phyloP scores from a whole-genome alignment of 2,888 invertebrate genomes.

The Scaeva pyrastri region DNA sequence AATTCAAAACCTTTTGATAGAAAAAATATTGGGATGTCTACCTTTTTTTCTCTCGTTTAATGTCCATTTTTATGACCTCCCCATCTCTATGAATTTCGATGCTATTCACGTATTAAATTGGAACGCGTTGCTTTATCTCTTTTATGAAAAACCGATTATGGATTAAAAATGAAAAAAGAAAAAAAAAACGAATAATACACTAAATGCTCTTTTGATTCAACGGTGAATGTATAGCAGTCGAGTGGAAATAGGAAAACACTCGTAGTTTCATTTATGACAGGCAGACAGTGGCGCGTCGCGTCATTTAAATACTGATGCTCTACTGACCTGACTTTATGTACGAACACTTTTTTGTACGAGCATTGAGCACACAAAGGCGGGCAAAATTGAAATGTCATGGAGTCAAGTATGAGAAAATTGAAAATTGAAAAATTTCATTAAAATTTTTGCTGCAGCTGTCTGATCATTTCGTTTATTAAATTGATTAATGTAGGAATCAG shows the following conservation, averaged over 20 bases:
- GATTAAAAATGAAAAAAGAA: conserved; percentile 19
- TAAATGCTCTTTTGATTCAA: conserved; percentile 49
- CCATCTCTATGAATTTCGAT: background rate
- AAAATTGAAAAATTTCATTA: conserved; percentile 51
- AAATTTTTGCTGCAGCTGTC: conserved; percentile 2
- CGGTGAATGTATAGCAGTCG: conserved; percentile 45
- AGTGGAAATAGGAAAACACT: conserved; percentile 66
- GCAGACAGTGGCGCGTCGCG: conserved; percentile 36
- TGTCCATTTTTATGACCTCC: conserved; percentile 17
- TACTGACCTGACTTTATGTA: conserved; percentile 63
- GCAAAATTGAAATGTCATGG: conserved; percentile 56
- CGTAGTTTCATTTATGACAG: conserved; percentile 64
- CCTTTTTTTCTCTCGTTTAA: background rate
- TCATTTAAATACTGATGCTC: conserved; percentile 30
- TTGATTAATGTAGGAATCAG: conserved; percentile 30
- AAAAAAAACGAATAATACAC: background rate
- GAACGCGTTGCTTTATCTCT: conserved; percentile 37
- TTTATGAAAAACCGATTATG: conserved; percentile 62
- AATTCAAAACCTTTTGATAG: background rate
- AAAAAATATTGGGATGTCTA: background rate
- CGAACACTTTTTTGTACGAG: background rate
- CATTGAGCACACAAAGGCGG: conserved; percentile 12
- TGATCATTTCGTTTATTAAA: conserved; percentile 38
- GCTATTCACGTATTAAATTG: conserved; percentile 47
- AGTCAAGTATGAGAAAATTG: conserved; percentile 66